Evolutionary conservation across 53 echinoderm and acorn worm species (phyloP).

Genomic region (Mesocentrotus franciscanus): DNA sequence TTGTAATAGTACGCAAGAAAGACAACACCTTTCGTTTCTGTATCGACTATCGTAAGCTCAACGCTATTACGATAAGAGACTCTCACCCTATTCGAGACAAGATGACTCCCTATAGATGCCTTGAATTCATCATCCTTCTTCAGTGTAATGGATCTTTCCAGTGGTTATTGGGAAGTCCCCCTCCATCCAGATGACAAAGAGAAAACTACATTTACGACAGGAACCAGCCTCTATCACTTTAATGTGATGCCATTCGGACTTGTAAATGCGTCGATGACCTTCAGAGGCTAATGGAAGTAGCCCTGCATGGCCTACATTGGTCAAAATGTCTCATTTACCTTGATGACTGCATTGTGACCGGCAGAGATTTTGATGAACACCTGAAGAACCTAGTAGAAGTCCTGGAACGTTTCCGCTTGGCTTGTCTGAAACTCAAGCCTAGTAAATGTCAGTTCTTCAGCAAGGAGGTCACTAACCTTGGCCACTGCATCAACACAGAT

Average conservation of each 20-base stretch:
- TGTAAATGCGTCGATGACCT: slow-evolving; percentile 67
- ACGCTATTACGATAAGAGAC: slow-evolving; percentile 32
- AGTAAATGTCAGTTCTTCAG: slow-evolving; percentile 55
- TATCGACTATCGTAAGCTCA: slow-evolving; percentile 32
- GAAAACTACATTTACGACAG: slow-evolving; percentile 68
- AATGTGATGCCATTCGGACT: not conserved
- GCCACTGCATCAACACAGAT: slow-evolving; percentile 49
- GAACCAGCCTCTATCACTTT: slow-evolving; percentile 37
- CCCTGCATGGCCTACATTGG: slow-evolving; percentile 72
- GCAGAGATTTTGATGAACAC: slow-evolving; percentile 69
- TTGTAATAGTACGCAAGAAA: slow-evolving; percentile 60
- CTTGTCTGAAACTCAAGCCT: slow-evolving; percentile 45
- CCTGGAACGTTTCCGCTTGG: slow-evolving; percentile 26
- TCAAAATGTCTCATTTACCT: slow-evolving; percentile 72
- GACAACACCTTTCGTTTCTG: slow-evolving; percentile 63
- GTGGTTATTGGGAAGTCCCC: slow-evolving; percentile 53
- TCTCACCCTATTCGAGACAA: slow-evolving; percentile 78
- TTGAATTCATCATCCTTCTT: slow-evolving; percentile 76
- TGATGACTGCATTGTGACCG: slow-evolving; percentile 73
- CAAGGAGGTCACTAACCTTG: slow-evolving; percentile 57
- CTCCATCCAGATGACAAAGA: slow-evolving; percentile 7
- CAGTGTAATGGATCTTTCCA: slow-evolving; percentile 69
- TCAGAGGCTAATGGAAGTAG: slow-evolving; percentile 70
- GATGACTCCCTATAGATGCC: slow-evolving; percentile 87
- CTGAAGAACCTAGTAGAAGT: slow-evolving; percentile 72